phyloP scores from a whole-genome alignment of 2,888 invertebrate genomes.

The Auanema sp. region DNA sequence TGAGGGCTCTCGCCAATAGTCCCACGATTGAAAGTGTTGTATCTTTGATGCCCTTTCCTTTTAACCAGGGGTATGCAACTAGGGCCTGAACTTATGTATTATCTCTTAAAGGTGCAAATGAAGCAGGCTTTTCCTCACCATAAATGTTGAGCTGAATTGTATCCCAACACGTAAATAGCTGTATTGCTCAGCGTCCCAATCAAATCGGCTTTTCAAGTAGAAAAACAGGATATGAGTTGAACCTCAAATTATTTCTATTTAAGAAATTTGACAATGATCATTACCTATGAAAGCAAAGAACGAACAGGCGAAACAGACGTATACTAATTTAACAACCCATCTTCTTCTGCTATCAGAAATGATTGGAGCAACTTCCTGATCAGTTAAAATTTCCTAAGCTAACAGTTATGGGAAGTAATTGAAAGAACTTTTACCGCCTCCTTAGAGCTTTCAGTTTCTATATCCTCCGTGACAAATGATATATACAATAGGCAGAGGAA shows the following conservation, averaged over 20 bases:
- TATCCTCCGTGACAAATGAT: no score
- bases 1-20: slow-evolving; percentile 28
- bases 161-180: slow-evolving; percentile 35
- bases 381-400: no score
- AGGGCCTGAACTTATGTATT: slow-evolving; percentile 21
- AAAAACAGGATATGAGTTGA: slow-evolving; percentile 41
- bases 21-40: slow-evolving; percentile 38
- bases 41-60: slow-evolving; percentile 25
- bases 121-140: slow-evolving; percentile 14
- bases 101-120: background rate
- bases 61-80: slow-evolving; percentile 35
- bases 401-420: no score
- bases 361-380: background rate
- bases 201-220: slow-evolving; percentile 43
- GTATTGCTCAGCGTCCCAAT: slow-evolving; percentile 36
- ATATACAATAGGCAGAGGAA: no score
- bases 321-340: background rate
- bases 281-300: slow-evolving; percentile 45
- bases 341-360: background rate
- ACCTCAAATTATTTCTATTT: slow-evolving; percentile 12
- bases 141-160: slow-evolving; percentile 31
- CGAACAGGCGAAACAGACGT: slow-evolving; percentile 32
- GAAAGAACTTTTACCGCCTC: no score
- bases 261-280: background rate
- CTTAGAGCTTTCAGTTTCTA: no score